phyloP scores from a whole-genome alignment of 1,140 invertebrate species.

The Drosophila lacertosa region DNA sequence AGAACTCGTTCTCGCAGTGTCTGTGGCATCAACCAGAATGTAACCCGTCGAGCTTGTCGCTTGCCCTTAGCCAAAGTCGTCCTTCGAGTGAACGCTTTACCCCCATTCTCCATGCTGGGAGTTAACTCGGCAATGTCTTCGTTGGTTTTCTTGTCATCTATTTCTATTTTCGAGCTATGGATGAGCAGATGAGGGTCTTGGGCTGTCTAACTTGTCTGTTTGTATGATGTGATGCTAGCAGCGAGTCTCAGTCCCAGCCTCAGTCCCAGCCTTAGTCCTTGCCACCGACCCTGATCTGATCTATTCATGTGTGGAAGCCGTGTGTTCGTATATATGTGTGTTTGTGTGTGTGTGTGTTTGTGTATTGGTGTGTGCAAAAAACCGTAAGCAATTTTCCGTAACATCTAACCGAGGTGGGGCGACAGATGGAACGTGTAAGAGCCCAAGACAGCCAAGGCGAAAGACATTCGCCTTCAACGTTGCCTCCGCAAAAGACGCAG shows the following conservation, averaged over 20 bases:
- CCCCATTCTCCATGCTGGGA: constrained; percentile 20
- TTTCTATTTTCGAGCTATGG: constrained; percentile 80
- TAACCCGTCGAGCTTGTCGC: constrained; percentile 64
- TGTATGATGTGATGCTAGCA: constrained; percentile 70
- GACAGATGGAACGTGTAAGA: constrained; percentile 7
- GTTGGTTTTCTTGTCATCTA: constrained; percentile 80
- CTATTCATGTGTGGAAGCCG: constrained; percentile 69
- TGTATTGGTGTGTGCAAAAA: constrained; percentile 70
- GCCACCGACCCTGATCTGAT: constrained; percentile 20
- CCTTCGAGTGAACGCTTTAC: no score
- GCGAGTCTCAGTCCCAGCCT: constrained; percentile 12
- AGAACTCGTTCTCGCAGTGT: constrained; percentile 49
- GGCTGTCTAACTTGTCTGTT: constrained; percentile 81
- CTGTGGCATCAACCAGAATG: constrained; percentile 44
- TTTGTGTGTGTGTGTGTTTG: constrained; percentile 34
- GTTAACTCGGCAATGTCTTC: constrained; percentile 61
- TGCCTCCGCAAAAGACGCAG: constrained; percentile 58
- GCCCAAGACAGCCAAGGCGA: constrained; percentile 61
- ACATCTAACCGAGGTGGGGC: constrained; percentile 67
- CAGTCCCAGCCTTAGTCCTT: constrained; percentile 15
- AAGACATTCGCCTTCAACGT: constrained; percentile 46
- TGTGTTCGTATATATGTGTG: constrained; percentile 35
- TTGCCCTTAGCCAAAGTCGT: constrained; percentile 80
- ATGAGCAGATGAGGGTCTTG: constrained; percentile 78
- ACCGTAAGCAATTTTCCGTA: constrained; percentile 83